Percentiles rank a stretch among this genome's conserved stretches.
Conservation (phyloP, 2,888 invertebrate genomes). For the Pristionchus mayeri region DNA sequence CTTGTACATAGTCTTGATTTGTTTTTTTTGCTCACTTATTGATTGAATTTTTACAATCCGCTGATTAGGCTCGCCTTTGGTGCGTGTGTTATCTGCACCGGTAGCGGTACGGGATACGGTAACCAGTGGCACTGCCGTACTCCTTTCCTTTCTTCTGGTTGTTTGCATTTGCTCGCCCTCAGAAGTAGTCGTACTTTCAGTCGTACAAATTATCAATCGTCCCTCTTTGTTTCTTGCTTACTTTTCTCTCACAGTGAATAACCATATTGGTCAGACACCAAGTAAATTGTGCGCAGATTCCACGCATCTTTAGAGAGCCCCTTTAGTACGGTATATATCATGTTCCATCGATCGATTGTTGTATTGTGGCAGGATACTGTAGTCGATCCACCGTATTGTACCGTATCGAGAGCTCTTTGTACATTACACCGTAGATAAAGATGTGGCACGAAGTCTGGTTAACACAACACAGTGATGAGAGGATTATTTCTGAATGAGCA, state of each 20-base stretch:
- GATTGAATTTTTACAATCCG: conserved; percentile 24
- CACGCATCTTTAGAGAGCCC: conserved; percentile 11
- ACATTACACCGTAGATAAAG: conserved; percentile 29
- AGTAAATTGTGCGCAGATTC: conserved; percentile 31
- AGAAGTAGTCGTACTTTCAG: not conserved
- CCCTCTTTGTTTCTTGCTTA: conserved; percentile 21
- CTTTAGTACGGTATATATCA: not conserved
- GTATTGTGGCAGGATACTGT: not conserved
- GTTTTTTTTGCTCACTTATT: conserved; percentile 23
- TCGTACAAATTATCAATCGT: not conserved
- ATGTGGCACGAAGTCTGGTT: conserved; percentile 30
- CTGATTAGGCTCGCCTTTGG: conserved; percentile 11
- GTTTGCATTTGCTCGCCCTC: not conserved
- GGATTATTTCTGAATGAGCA: no score
- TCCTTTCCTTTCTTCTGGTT: not conserved
- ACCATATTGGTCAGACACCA: conserved; percentile 40
- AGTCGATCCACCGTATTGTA: not conserved
- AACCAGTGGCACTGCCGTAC: conserved; percentile 32
- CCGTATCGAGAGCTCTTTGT: conserved; percentile 2
- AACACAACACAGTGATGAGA: no score
- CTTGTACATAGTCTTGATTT: conserved; percentile 36
- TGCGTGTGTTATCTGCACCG: not conserved
- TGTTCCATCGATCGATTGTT: not conserved
- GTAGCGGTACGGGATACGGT: not conserved
- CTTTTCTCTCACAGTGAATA: conserved; percentile 42